Evolutionary conservation across 2,797 vertebrate species (phyloP), one percentile per base, ranked within the genome.

Genomic region (Nyctalus aviator): DNA sequence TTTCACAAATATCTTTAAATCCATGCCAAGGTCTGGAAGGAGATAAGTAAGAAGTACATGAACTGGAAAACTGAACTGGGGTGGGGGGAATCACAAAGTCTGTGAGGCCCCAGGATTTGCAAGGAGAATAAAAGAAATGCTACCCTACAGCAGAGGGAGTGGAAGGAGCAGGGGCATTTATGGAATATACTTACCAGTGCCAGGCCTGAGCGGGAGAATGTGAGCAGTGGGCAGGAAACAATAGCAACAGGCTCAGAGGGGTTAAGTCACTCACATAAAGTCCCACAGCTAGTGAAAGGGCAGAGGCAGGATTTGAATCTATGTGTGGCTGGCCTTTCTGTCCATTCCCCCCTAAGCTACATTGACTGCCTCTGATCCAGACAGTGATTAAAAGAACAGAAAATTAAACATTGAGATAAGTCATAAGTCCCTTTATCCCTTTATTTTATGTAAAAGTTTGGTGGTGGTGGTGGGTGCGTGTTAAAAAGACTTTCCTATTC

Each of bases 361-460:
- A 48, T 77, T 35, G 4, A 25, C 85, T 18, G 17, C 30, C 59
- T 88, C 66, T 72, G 57, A 32, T 59, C 32, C 71, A 71, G 30
- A 62, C 82, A 84, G 23, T 41, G 23, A 78, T 41, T 57, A 13
- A 66, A 90, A 75, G 21, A 77, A 57, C 13, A 69, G 71, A 91
- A 79, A 76, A 21, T 21, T 66, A 25, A 23, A 37, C 73, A 41
- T 14, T 12, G 59, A 92, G 7, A 59, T 94, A 50, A 30, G 20
- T 35, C 55, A 0, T 48, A 41, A 77, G 14, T 77, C 41, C 57
- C 18, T 48, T 91, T 91, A 44, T 32, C 69, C 27, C 44, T 72
- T 76, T 69, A 78, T 83, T 93, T 92, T 86, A 73, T 87, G 66
- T 71, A 35, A 82, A 88, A 25, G 17, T 55, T 72, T 94, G 57